A percentile compares a stretch with the other conserved stretches of the same genome.
Evolutionary conservation across 2,113 vertebrate genomes (phyloP).

Genomic region (Melanocharis versteri): DNA sequence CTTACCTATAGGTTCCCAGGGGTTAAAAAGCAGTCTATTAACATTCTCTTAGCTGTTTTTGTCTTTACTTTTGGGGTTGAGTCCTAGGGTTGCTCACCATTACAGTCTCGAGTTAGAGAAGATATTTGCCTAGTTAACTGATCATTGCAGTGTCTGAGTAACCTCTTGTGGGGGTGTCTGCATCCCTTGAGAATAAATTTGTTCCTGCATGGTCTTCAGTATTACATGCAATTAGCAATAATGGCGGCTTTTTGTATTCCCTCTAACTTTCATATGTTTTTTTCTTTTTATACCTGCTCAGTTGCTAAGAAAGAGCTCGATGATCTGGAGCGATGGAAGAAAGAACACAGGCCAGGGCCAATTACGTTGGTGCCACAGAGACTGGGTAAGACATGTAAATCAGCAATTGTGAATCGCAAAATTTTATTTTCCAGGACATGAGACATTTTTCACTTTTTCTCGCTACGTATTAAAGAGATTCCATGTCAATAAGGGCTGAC

Average conservation of each 20-base stretch:
- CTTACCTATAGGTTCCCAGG: neutral
- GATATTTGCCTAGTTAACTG: neutral
- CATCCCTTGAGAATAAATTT: neutral
- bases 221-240: neutral
- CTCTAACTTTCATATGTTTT: neutral
- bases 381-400: slow-evolving; percentile 74
- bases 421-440: neutral
- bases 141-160: neutral
- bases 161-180: neutral
- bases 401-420: neutral
- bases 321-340: slow-evolving; percentile 67
- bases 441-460: neutral
- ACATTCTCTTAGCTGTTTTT: neutral
- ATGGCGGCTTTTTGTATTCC: neutral
- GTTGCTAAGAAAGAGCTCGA: slow-evolving; percentile 80
- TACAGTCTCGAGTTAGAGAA: neutral
- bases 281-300: slow-evolving; percentile 43
- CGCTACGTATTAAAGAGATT: neutral
- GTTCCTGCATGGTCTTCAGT: neutral
- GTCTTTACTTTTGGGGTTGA: neutral
- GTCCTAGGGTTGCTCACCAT: neutral
- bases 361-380: slow-evolving; percentile 67
- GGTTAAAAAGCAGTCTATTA: neutral
- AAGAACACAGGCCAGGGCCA: slow-evolving; percentile 60
- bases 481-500: neutral